phyloP scores from a whole-genome alignment of 2,888 invertebrate species.

The Deilephila elpenor region DNA sequence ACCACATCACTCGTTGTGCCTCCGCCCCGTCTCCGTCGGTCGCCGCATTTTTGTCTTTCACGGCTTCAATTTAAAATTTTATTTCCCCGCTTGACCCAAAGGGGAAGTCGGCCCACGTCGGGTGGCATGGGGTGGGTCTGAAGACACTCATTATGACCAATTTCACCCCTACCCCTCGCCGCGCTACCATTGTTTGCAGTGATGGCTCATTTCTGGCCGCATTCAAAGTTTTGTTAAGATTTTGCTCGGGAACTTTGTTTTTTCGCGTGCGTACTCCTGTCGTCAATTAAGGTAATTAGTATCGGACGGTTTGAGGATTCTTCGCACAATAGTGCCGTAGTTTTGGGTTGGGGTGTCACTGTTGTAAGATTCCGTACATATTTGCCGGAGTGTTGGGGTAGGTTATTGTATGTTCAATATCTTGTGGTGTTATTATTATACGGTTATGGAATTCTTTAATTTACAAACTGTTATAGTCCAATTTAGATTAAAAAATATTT shows the following conservation, averaged over 20 bases:
- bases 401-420: not conserved
- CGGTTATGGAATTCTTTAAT: too few species aligned
- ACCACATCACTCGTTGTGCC: constrained; percentile 31
- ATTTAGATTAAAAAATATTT: too few species aligned
- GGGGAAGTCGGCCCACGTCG: constrained; percentile 50
- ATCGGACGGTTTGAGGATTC: not conserved
- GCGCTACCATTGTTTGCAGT: constrained; percentile 48
- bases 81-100: constrained; percentile 78
- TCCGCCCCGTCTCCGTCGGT: constrained; percentile 37
- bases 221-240: constrained; percentile 67
- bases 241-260: constrained; percentile 44
- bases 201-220: constrained; percentile 76
- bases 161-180: constrained; percentile 71
- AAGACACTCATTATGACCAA: constrained; percentile 82
- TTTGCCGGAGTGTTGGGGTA: not conserved
- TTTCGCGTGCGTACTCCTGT: constrained; percentile 14
- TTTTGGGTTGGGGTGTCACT: not conserved
- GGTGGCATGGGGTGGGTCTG: constrained; percentile 47
- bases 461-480: too few species aligned
- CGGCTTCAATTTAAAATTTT: constrained; percentile 81
- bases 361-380: not conserved
- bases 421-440: not conserved
- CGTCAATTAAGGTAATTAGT: constrained; percentile 24
- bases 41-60: constrained; percentile 75
- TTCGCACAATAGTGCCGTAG: not conserved